Conservation (phyloP, 2,888 invertebrate species). For the Acrobasis suavella region DNA sequence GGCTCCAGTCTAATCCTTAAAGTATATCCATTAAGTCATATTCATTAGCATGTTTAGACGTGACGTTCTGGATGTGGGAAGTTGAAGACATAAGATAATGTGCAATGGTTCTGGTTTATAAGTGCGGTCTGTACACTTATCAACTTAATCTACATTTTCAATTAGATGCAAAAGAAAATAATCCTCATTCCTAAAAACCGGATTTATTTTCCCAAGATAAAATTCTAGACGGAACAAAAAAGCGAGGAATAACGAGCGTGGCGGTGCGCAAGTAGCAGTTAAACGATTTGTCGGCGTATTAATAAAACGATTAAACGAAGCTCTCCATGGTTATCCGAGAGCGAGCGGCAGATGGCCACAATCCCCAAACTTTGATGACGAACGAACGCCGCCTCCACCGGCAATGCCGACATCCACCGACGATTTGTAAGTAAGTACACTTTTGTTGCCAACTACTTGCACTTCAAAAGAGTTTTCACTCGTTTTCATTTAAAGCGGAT, state of each 20-base stretch:
- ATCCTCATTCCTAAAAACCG: neutral
- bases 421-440: constrained; percentile 71
- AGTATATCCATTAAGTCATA: too few relatives aligned
- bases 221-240: constrained; percentile 16
- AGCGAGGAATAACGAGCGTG: constrained; percentile 42
- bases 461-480: constrained; percentile 49
- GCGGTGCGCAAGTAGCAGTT: constrained; percentile 64
- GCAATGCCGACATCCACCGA: constrained; percentile 56
- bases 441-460: constrained; percentile 65
- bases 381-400: constrained; percentile 67
- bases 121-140: too few relatives aligned
- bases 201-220: constrained; percentile 8
- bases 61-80: too few relatives aligned
- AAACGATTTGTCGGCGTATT: constrained; percentile 81
- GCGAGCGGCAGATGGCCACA: constrained; percentile 78
- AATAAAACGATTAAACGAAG: constrained; percentile 82
- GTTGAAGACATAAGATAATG: too few relatives aligned
- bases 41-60: too few relatives aligned
- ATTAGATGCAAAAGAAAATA: neutral
- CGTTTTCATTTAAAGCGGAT: constrained; percentile 41
- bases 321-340: constrained; percentile 78
- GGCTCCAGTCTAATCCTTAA: too few relatives aligned
- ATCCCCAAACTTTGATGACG: constrained; percentile 80
- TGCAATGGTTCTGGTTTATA: too few relatives aligned
- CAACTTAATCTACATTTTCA: neutral